These are phyloP conservation scores for Acridotheres tristis DNA, from an alignment of 2,797 vertebrate genomes.

Conservation along the genomic window DNA sequence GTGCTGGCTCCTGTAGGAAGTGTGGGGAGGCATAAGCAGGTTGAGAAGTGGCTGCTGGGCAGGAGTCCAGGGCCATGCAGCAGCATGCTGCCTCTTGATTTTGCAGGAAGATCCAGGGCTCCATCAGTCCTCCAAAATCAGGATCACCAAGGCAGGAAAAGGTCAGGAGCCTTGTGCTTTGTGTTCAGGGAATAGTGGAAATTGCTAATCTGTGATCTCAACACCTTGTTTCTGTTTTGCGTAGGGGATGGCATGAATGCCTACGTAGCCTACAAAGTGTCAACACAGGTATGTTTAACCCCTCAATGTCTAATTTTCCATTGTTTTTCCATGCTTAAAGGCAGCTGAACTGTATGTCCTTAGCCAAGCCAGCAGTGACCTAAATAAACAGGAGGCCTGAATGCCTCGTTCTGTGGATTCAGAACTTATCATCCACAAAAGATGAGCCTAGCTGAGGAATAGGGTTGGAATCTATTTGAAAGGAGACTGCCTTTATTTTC, in stretches of 20 bases:
- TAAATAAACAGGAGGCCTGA: background rate
- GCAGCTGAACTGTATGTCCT: background rate
- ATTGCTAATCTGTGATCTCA: background rate
- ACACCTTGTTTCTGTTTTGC: background rate
- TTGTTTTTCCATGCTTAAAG: background rate
- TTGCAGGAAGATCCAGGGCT: background rate
- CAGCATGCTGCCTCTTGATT: background rate
- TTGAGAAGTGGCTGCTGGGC: constrained; percentile 10
- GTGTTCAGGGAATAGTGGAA: background rate
- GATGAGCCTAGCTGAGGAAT: background rate
- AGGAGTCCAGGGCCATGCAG: background rate
- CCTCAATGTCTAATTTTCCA: background rate
- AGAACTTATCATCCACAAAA: background rate
- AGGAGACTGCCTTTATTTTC: background rate
- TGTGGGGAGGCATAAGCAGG: constrained; percentile 32
- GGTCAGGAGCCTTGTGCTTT: background rate
- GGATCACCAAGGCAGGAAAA: background rate
- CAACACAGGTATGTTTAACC: constrained; percentile 86
- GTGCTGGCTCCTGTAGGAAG: constrained; percentile 34
- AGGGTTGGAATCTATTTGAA: background rate
- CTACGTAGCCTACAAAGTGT: constrained; percentile 96
- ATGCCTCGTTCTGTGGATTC: background rate
- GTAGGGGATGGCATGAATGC: constrained; percentile 98
- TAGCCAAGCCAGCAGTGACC: background rate
- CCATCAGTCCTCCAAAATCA: background rate